Base-by-base conservation (phyloP, 2,888 invertebrate species). In the Zaprionus bogoriensis region DNA sequence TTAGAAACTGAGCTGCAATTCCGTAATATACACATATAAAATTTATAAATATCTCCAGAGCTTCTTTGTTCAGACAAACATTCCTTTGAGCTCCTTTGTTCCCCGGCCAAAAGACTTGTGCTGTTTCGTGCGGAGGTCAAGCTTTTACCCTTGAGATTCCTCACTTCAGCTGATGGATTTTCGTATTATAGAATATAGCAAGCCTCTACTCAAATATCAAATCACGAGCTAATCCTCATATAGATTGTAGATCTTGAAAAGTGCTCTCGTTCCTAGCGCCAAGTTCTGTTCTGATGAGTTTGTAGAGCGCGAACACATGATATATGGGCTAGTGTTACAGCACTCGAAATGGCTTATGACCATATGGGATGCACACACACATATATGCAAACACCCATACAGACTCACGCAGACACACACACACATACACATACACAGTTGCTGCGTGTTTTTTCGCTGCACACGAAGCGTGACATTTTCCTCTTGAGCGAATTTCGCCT, bases 401-500 rank as follows among this genome's bases (percentile, higher is more conserved):
- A 22, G 5, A 10, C 28, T 12, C 28, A 28, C 28, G 22, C 51
- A 19, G 25, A 10, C 2, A 6, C 6, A 19, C 28, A 28, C 51
- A 19, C 39, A 10, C 2, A 6, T 9, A 19, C 28, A 28, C 51
- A 19, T 25, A 10, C 2, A 6, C 6, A 19, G 17, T 9, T 28
- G 45, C 14, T 45, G 42, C 25, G 6, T 44, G 7, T 44, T 14
- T 36, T 17, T 7, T 46, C 23, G 23, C 44, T 25, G 27, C 22
- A 52, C 60, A 62, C 74, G 46, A 69, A 74, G 74, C 71, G 71
- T 74, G 55, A 72, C 71, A 69, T 52, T 71, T 71, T 71, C 53
- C 52, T 52, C 70, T 54, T 68, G 58, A 74, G 69, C 64, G 47
- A 63, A 54, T 74, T 57, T 53, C 38, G 25, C 70, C 68, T 44